Evolutionary conservation across 2,888 invertebrate species (phyloP).

Genomic region (Lampropteryx suffumata): DNA sequence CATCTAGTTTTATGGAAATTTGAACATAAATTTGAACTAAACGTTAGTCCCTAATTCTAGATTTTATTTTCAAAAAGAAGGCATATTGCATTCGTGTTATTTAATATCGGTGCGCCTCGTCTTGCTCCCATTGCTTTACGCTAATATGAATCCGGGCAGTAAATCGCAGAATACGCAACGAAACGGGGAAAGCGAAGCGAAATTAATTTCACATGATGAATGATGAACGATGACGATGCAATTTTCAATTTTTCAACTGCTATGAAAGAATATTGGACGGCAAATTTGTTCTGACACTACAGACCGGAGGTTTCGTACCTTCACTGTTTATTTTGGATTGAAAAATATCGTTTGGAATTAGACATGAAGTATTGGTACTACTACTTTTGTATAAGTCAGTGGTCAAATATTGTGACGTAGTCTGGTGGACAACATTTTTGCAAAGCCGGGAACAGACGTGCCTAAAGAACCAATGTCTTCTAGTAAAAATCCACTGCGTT

Average conservation of each 20-base stretch:
- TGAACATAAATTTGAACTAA: too few species aligned
- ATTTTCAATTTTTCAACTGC: slow-evolving; percentile 65
- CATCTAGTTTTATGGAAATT: too few species aligned
- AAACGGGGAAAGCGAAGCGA: slow-evolving; percentile 59
- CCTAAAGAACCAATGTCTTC: too few species aligned
- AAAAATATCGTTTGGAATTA: neutral
- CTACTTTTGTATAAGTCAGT: too few species aligned
- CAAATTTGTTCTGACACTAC: slow-evolving; percentile 38
- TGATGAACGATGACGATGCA: slow-evolving; percentile 76
- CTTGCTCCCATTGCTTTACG: slow-evolving; percentile 53
- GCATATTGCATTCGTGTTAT: slow-evolving; percentile 36
- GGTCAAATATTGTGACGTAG: too few species aligned
- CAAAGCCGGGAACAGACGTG: too few species aligned
- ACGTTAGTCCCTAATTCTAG: slow-evolving; percentile 14
- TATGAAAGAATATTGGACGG: slow-evolving; percentile 47
- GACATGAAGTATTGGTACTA: too few species aligned
- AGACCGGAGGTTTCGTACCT: neutral
- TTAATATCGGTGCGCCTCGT: slow-evolving; percentile 54
- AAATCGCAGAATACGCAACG: slow-evolving; percentile 68
- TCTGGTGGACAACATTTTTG: too few species aligned
- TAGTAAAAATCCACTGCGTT: too few species aligned
- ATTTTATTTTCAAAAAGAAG: slow-evolving; percentile 28
- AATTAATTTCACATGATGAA: slow-evolving; percentile 80
- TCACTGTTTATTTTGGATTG: slow-evolving; percentile 1
- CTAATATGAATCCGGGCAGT: slow-evolving; percentile 65